Percentiles rank a stretch among this genome's conserved stretches.
Evolutionary conservation across 2,888 invertebrate genomes (phyloP).

Genomic region (Oscheius sp.): DNA sequence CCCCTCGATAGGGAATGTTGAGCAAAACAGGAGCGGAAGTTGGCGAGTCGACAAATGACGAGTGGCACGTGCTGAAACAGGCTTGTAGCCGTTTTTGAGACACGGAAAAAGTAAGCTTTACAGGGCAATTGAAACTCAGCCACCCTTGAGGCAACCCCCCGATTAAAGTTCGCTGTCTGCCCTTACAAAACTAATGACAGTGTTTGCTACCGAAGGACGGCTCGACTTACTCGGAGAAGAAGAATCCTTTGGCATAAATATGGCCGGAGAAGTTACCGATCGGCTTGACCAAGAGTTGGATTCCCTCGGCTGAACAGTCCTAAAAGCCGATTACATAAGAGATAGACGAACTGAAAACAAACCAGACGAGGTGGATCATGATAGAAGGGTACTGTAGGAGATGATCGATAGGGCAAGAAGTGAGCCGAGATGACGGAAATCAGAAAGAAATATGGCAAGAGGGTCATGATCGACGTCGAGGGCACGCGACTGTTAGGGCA

Average conservation of each 20-base stretch:
- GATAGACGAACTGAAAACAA: neutral
- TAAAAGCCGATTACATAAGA: constrained; percentile 35
- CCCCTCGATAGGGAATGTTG: constrained; percentile 67
- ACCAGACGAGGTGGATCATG: constrained; percentile 21
- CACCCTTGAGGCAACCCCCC: constrained; percentile 1
- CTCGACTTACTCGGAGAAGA: constrained; percentile 52
- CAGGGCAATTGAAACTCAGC: neutral
- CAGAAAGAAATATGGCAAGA: neutral
- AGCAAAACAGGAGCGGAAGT: constrained; percentile 63
- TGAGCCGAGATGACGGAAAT: neutral
- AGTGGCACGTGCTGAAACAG: constrained; percentile 50
- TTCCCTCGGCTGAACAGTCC: constrained; percentile 66
- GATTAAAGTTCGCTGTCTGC: neutral
- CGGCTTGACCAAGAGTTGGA: constrained; percentile 60
- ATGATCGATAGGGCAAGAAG: neutral
- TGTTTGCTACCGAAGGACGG: neutral
- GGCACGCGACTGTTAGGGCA: constrained; percentile 28
- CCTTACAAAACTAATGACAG: neutral
- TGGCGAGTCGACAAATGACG: constrained; percentile 58
- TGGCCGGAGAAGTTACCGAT: constrained; percentile 65
- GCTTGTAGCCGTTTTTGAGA: neutral
- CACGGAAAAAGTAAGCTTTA: constrained; percentile 5
- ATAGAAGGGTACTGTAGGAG: constrained; percentile 7
- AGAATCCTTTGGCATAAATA: constrained; percentile 71
- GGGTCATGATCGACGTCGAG: constrained; percentile 21